phyloP scores from a whole-genome alignment of 2,113 vertebrate genomes.

The Hoplias malabaricus region DNA sequence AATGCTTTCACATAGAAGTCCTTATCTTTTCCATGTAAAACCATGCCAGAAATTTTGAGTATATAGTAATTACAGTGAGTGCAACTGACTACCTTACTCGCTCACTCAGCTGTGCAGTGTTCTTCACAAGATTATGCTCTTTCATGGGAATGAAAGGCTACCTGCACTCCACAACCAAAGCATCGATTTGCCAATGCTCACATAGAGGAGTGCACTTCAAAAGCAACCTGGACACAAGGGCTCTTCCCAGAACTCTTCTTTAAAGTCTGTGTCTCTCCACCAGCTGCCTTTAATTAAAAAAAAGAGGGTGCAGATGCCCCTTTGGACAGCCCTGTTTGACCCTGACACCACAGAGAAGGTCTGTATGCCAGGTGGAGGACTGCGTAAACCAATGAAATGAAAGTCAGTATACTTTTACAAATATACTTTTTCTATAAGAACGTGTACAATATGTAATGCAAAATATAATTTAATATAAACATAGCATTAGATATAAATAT shows the following conservation, averaged over 20 bases:
- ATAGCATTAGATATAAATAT: no score
- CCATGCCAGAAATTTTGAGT: background rate
- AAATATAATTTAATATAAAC: no score
- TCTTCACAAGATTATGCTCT: constrained; percentile 47
- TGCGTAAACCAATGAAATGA: no score
- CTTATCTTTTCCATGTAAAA: background rate
- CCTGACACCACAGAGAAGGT: constrained; percentile 52
- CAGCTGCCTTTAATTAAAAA: constrained; percentile 65
- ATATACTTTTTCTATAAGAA: no score
- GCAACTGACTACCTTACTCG: background rate
- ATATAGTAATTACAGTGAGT: background rate
- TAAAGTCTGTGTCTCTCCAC: constrained; percentile 17
- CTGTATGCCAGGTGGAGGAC: constrained; percentile 52
- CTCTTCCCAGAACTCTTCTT: constrained; percentile 19
- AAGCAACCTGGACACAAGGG: constrained; percentile 11
- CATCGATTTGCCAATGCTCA: constrained; percentile 61
- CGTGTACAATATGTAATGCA: no score
- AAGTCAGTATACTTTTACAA: no score
- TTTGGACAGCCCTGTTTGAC: constrained; percentile 47
- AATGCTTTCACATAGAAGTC: background rate
- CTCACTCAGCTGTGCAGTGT: background rate
- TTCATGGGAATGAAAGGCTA: constrained; percentile 60
- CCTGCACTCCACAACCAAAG: constrained; percentile 62
- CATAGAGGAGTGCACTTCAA: constrained; percentile 53
- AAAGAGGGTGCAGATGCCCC: background rate